Evolutionary conservation across 2,888 invertebrate genomes (phyloP), one percentile per base, ranked within the genome.

Genomic region (Caenorhabditis wallacei): DNA sequence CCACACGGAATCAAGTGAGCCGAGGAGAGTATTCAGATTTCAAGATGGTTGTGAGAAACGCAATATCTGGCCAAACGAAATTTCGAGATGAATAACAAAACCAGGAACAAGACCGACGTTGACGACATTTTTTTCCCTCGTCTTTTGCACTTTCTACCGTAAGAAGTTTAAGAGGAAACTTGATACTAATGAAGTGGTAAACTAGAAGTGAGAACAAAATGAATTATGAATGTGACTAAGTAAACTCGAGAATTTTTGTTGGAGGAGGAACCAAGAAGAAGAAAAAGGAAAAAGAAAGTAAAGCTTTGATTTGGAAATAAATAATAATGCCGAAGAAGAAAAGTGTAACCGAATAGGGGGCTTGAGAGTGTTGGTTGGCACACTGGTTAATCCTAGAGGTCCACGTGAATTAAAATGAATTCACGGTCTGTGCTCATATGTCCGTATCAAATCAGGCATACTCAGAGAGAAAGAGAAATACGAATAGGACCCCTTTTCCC

Each of bases 271-370:
- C 24, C 46, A 63, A 26, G 26, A n/a, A n/a, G 53, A 53, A 57
- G 48, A 68, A 16, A 30, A 57, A 30, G 11, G 26, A 37, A 68
- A 43, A 18, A 20, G n/a, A 26, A 53, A 59, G 57, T 56, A 40
- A 51, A 48, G 61, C 56, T 66, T 71, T 79, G 70, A 71, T 71
- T 79, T 20, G 72, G n/a, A 80, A 72, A 71, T 63, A 80, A 80
- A 80, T 74, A 80, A 81, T 70, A 81, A 53, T 69, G 43, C 46
- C 22, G 20, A 18, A 61, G 54, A 56, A 54, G 61, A 66, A 56
- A 75, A 75, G 81, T 81, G 81, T 81, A 81, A 81, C 75, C 81
- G 81, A 81, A 81, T 81, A 81, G 80, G 80, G 40, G 80, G 57
- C 30, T 46, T 37, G 76, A 43, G 80, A 59, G 72, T 57, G 80